Conservation (phyloP, 2,888 invertebrate species). For the Thecophora atra region DNA sequence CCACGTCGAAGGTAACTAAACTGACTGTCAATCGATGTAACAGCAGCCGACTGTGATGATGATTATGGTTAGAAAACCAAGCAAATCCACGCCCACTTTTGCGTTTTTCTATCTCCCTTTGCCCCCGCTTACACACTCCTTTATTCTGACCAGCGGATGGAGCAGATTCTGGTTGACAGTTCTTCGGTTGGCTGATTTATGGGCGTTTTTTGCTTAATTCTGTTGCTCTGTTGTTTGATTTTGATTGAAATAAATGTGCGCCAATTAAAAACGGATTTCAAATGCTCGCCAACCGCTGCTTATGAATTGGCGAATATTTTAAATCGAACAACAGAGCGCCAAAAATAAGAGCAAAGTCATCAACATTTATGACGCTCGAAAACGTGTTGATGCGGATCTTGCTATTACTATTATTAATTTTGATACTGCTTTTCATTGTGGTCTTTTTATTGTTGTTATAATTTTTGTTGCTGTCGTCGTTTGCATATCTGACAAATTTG, state of each 20-base stretch:
- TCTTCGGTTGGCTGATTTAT: constrained; percentile 7
- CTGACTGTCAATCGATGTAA: constrained; percentile 25
- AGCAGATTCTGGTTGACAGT: neutral
- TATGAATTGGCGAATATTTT: constrained; percentile 1
- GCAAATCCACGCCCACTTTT: neutral
- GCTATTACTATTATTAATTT: neutral
- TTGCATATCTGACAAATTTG: constrained; percentile 30
- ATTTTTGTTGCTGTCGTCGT: neutral
- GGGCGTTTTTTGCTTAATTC: neutral
- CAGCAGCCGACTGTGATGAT: constrained; percentile 36
- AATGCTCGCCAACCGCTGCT: constrained; percentile 24
- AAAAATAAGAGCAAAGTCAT: constrained; percentile 1
- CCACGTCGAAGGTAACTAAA: neutral
- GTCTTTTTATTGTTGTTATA: neutral
- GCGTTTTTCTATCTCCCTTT: neutral
- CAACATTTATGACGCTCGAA: constrained; percentile 6
- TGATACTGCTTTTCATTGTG: neutral
- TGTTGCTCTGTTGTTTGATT: constrained; percentile 23
- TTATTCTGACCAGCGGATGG: neutral
- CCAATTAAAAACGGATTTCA: constrained; percentile 46
- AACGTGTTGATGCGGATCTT: constrained; percentile 8
- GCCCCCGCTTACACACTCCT: neutral
- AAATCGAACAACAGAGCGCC: constrained; percentile 12
- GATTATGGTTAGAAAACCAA: constrained; percentile 35
- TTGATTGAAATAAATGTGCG: constrained; percentile 43